Conservation (phyloP, 2,888 invertebrate genomes). For the Globia sparganii region DNA sequence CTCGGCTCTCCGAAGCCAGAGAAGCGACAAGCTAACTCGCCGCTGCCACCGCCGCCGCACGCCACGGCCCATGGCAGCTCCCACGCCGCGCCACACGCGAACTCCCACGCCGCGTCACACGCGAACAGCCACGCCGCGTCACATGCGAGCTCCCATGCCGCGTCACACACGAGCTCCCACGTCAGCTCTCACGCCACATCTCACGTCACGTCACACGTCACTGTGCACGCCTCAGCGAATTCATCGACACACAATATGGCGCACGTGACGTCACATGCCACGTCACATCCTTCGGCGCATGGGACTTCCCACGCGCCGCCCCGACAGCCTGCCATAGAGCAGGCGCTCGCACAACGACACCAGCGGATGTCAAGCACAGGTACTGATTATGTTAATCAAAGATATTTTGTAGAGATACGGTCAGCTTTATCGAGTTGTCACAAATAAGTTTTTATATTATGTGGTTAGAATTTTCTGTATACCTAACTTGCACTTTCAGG, state of each 20-base stretch:
- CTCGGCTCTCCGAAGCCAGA: slow-evolving; percentile 97
- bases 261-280: slow-evolving; percentile 40
- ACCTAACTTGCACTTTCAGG: slow-evolving; percentile 73
- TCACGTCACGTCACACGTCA: slow-evolving; percentile 85
- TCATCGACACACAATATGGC: slow-evolving; percentile 36
- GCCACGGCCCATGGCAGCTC: slow-evolving; percentile 29
- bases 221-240: slow-evolving; percentile 50
- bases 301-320: slow-evolving; percentile 50
- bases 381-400: slow-evolving; percentile 16
- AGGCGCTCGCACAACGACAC: slow-evolving; percentile 74
- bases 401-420: neutral
- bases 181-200: slow-evolving; percentile 45
- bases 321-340: slow-evolving; percentile 73
- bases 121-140: slow-evolving; percentile 75
- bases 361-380: slow-evolving; percentile 88
- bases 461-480: neutral
- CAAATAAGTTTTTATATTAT: neutral
- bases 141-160: slow-evolving; percentile 81
- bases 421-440: neutral
- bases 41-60: slow-evolving; percentile 93
- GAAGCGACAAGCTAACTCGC: slow-evolving; percentile 97
- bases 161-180: slow-evolving; percentile 75
- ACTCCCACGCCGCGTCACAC: slow-evolving; percentile 2
- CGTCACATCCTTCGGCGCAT: slow-evolving; percentile 85
- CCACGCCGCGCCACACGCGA: slow-evolving; percentile 84